phyloP scores from a whole-genome alignment of 2,888 invertebrate species.

The Hetaerina titia region DNA sequence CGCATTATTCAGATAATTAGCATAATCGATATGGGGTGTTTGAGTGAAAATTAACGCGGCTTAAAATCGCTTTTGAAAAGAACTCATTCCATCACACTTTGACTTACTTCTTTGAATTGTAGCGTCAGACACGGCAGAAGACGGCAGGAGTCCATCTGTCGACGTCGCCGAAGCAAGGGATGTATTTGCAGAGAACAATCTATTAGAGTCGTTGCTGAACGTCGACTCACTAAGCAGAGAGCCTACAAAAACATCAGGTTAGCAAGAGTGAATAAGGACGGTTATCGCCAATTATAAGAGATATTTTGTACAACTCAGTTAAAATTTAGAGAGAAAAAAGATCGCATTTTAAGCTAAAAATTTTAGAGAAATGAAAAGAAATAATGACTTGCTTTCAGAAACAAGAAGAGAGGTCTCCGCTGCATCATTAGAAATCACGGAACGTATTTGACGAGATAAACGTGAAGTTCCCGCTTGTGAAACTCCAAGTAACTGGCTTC shows the following conservation, averaged over 20 bases:
- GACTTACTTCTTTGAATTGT: conserved; percentile 38
- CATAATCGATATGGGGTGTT: no score
- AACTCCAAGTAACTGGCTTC: conserved; percentile 70
- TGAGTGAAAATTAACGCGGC: no score
- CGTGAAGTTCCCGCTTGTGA: conserved; percentile 71
- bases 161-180: background rate
- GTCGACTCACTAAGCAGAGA: conserved; percentile 5
- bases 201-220: background rate
- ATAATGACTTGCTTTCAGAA: background rate
- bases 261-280: background rate
- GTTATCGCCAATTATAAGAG: background rate
- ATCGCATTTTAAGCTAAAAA: no score
- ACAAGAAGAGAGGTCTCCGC: conserved; percentile 13
- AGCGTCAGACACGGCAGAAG: background rate
- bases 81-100: no score
- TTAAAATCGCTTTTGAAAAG: no score
- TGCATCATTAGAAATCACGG: conserved; percentile 69
- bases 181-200: background rate
- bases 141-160: conserved; percentile 7
- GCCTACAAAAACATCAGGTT: background rate
- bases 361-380: background rate
- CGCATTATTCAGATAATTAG: no score
- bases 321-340: no score
- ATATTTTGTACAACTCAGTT: background rate
- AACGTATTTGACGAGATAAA: conserved; percentile 70